Evolutionary conservation across 2,113 vertebrate species (phyloP).

Genomic region (Desmodus rotundus): DNA sequence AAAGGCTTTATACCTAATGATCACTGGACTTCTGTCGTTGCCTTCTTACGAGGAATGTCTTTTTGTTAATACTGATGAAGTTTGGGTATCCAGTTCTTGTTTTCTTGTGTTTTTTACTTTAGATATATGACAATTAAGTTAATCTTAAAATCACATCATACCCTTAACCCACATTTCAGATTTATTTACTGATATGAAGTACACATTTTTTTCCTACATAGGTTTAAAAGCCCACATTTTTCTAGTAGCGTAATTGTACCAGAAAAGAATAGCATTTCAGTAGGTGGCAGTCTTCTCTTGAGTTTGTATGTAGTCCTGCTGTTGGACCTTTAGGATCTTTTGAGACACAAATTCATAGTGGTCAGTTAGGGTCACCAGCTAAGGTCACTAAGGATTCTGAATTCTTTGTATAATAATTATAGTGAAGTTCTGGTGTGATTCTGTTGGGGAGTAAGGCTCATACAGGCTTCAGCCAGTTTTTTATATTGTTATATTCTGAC

Average conservation of each 20-base stretch:
- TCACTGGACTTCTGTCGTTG: conserved; percentile 74
- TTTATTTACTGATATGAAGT: conserved; percentile 25
- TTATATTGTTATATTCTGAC: conserved; percentile 12
- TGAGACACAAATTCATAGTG: conserved; percentile 7
- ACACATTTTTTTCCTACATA: conserved; percentile 10
- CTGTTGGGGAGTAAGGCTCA: not conserved
- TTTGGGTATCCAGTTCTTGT: conserved; percentile 1
- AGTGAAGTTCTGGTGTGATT: not conserved
- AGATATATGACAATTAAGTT: not conserved
- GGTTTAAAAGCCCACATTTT: conserved; percentile 33
- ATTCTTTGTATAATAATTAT: conserved; percentile 12
- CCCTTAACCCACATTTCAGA: conserved; percentile 26
- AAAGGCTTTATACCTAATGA: conserved; percentile 78
- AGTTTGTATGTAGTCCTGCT: conserved; percentile 43
- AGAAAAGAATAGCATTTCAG: conserved; percentile 64
- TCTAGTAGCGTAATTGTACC: not conserved
- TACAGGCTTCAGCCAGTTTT: not conserved
- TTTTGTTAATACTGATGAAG: conserved; percentile 41
- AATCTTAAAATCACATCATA: conserved; percentile 41
- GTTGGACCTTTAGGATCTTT: conserved; percentile 14
- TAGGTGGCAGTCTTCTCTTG: conserved; percentile 81
- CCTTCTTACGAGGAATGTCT: conserved; percentile 54
- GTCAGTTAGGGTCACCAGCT: not conserved
- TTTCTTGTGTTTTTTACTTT: not conserved
- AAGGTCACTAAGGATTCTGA: not conserved